These are phyloP conservation scores for Muntiacus reevesi DNA, from an alignment of 2,113 vertebrate genomes.

Conservation along the genomic window DNA sequence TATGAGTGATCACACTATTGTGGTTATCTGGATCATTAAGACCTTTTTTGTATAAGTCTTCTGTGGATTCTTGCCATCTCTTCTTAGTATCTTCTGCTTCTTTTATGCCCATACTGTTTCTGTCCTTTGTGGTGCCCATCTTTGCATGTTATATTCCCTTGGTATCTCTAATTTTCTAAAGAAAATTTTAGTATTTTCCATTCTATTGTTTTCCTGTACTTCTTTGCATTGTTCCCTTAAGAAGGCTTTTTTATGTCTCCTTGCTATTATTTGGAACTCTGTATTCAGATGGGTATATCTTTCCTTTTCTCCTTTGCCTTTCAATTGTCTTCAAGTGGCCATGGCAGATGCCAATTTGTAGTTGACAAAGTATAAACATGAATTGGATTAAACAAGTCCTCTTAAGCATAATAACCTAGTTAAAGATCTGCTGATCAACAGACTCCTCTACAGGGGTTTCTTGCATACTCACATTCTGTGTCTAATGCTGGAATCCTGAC, in stretches of 20 bases:
- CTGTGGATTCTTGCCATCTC: background rate
- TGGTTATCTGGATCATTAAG: background rate
- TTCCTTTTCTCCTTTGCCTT: background rate
- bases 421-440: background rate
- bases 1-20: background rate
- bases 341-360: background rate
- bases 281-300: background rate
- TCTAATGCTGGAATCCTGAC: background rate
- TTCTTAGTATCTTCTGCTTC: background rate
- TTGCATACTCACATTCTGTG: background rate
- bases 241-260: background rate
- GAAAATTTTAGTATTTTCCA: background rate
- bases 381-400: background rate
- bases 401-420: background rate
- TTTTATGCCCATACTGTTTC: background rate
- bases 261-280: background rate
- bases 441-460: background rate
- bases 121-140: background rate
- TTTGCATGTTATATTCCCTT: background rate
- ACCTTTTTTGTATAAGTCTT: background rate
- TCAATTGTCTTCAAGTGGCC: background rate
- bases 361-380: background rate
- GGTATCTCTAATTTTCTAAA: background rate
- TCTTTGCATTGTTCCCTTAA: background rate
- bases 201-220: background rate